Evolutionary conservation across 2,888 invertebrate genomes (phyloP).

Genomic region (Leptinotarsa peninsularis): DNA sequence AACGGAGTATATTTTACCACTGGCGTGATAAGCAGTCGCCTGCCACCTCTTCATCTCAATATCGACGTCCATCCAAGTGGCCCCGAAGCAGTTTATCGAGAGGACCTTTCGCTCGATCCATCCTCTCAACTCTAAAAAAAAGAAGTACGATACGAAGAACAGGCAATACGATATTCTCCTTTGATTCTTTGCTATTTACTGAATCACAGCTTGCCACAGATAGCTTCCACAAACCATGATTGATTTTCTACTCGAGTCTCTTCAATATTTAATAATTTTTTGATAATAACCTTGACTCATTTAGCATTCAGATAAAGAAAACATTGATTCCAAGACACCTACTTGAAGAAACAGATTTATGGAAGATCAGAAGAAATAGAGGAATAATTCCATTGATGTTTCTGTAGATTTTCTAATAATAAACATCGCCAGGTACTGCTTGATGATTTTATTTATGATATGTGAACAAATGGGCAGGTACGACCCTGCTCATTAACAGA

Average conservation of each 20-base stretch:
- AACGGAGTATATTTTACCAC: not conserved
- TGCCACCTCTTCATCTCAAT: conserved; percentile 16
- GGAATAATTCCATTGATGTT: too few relatives aligned
- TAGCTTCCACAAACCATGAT: conserved; percentile 27
- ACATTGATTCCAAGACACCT: too few relatives aligned
- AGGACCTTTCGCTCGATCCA: conserved; percentile 29
- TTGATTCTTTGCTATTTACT: conserved; percentile 33
- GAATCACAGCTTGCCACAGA: conserved; percentile 24
- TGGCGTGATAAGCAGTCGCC: not conserved
- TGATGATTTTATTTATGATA: too few relatives aligned
- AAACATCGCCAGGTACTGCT: too few relatives aligned
- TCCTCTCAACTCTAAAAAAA: conserved; percentile 28
- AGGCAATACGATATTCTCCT: conserved; percentile 31
- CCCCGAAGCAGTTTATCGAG: conserved; percentile 25
- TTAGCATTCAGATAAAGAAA: too few relatives aligned
- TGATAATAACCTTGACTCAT: too few relatives aligned
- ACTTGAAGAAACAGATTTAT: too few relatives aligned
- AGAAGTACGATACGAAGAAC: conserved; percentile 23
- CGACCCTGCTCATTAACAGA: too few relatives aligned
- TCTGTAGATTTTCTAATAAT: too few relatives aligned
- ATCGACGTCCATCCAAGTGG: conserved; percentile 32
- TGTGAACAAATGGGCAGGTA: too few relatives aligned
- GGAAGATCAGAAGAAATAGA: too few relatives aligned
- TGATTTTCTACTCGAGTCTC: conserved; percentile 22
- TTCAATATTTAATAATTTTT: too few relatives aligned